Evolutionary conservation across 2,113 vertebrate genomes (phyloP), one percentile per base, ranked within the genome.

Genomic region (Paratilapia polleni): DNA sequence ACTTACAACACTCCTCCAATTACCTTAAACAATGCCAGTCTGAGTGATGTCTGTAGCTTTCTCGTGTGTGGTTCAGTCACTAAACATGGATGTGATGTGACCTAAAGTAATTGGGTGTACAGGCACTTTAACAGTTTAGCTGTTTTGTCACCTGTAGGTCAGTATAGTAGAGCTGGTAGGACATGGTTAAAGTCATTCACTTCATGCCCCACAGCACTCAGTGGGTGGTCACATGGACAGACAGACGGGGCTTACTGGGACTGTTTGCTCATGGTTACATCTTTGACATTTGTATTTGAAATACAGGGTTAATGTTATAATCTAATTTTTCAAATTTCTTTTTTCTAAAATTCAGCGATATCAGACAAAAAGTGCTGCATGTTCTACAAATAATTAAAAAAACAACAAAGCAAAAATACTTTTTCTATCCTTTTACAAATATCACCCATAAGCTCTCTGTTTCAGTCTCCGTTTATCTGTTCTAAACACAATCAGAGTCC

Each of bases 1-100:
- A 95, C 92, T 91, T 93, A 91, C 91, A 94, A 92, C 94, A 93
- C 89, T 89, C 88, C 90, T 87, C 87, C 92, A 92, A 95, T 95
- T 96, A 95, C 92, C 91, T 89, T 41, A 88, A 90, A 94, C 93
- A 86, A 86, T 83, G 85, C 82, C 41, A 58, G 64, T 64, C 81
- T 91, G 82, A 87, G 83, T 38, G 89, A 91, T 89, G 82, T 82
- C 89, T 88, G 87, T 14, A 52, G 83, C 8, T 41, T 38, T 87
- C 54, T 47, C 58, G n/a, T 17, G 52, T 74, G 85, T 34, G 89
- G 76, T 78, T 93, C 87, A 77, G 78, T 43, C 31, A 43, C 80
- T 77, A 31, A 79, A 89, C 38, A 77, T 81, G 49, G 64, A 90
- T 54, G 77, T 43, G 85, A 87, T 60, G 83, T 38, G 84, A 91